Evolutionary conservation across 2,113 vertebrate genomes (phyloP), one percentile per base, ranked within the genome.

Genomic region (Thamnaconus septentrionalis): DNA sequence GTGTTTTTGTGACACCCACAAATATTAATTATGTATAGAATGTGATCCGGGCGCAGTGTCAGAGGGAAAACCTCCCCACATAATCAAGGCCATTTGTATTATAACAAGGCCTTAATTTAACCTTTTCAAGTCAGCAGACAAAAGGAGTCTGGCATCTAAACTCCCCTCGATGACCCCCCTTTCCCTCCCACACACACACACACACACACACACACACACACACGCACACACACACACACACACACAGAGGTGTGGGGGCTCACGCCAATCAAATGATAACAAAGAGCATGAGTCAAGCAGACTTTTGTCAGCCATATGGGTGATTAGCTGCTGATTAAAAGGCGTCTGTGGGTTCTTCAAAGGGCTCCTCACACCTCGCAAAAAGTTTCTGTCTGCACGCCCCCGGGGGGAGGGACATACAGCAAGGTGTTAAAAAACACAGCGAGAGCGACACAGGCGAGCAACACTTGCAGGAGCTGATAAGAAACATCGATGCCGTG

Each of bases 261-360:
- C 61, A 66, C 71, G 58, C 61, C 59, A 48, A 48, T 44, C 72
- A 12, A n/a, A 52, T 73, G 73, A 75, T 64, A 83, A 81, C 66
- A 86, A 81, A 79, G 79, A 75, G 55, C 68, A 69, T 44, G 71
- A 83, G 70, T 81, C 78, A 81, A 69, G 53, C 70, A 79, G 80
- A 69, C 75, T 59, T 80, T 84, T 83, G 82, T 83, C 72, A 86
- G 73, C 70, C 82, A 88, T 84, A 86, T 85, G 82, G 85, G 58
- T 82, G 85, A 87, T 88, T 84, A 87, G 65, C 69, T 72, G 55
- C 72, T 88, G 79, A 88, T 88, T 89, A 89, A 88, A 89, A 85
- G 66, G 49, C 47, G 61, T 74, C 78, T 81, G 48, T 69, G 59
- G 61, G 40, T 31, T 10, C 83, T 83, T 88, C 86, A 88, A 87